Evolutionary conservation across 2,888 invertebrate genomes (phyloP).

Genomic region (Entomobrya multifasciata): DNA sequence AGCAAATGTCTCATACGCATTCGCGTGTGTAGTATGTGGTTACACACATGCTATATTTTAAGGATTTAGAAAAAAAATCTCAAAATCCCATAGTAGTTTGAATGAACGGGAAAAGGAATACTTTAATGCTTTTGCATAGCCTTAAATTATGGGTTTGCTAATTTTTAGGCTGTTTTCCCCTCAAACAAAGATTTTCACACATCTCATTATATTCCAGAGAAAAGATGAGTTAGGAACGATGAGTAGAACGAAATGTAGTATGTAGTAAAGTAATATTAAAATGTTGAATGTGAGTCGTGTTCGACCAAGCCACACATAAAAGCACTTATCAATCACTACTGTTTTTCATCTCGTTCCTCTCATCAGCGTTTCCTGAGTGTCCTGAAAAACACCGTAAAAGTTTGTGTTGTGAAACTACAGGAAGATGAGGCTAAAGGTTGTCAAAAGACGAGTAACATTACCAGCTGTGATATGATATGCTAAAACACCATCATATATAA

Average conservation of each 20-base stretch:
- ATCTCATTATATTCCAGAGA: slow-evolving; percentile 14
- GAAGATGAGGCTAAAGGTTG: not conserved
- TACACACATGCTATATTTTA: no score
- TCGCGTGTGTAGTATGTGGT: not conserved
- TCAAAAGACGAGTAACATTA: slow-evolving; percentile 11
- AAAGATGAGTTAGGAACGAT: no score
- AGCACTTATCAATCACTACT: slow-evolving; percentile 18
- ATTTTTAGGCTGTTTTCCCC: slow-evolving; percentile 8
- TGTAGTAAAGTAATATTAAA: slow-evolving; percentile 10
- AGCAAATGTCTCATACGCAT: not conserved
- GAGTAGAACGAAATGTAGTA: no score
- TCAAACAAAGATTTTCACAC: not conserved
- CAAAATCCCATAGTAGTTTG: no score
- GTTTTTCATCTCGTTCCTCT: not conserved
- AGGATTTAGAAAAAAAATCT: no score
- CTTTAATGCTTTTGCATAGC: not conserved
- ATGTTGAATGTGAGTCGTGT: not conserved
- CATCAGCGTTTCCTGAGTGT: not conserved
- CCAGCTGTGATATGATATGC: slow-evolving; percentile 25
- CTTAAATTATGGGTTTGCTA: slow-evolving; percentile 12
- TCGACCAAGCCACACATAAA: not conserved
- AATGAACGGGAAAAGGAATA: not conserved
- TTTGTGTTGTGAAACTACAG: not conserved
- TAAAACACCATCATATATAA: slow-evolving; percentile 8
- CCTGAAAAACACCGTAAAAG: slow-evolving; percentile 1